Base-by-base conservation (phyloP, 2,113 vertebrate species). In the Pristiophorus japonicus region DNA sequence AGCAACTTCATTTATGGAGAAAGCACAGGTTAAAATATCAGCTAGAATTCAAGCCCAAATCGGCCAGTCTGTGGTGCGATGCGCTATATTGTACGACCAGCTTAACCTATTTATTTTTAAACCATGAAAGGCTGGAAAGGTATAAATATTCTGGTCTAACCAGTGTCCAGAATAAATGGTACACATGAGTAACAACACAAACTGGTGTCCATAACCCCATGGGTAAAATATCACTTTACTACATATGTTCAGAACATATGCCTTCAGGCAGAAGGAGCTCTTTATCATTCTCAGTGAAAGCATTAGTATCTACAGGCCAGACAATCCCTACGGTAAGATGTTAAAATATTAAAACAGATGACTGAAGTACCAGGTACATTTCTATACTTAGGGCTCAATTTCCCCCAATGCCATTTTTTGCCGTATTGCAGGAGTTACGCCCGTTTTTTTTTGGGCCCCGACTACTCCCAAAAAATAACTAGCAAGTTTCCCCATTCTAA, bases 221-320 rank as follows among this genome's bases (percentile, higher is more conserved):
- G 93, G 93, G 93, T 94, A 34, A 94, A 94, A 94, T 94, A 94
- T 94, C 42, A 51, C 51, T 94, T 94, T 67, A 27, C 42, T 30
- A 45, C 93, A 94, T 94, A 94, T 94, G 93, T 70, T 94, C 65
- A 47, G 42, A 94, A 94, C 93, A 94, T 94, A 67, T 73, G 93
- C 66, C 66, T 70, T 94, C 93, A 70, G 66, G 65, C 47, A 51
- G 63, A 94, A 94, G 42, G 66, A 90, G 7, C 38, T 24, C 27
- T 70, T 94, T 94, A 94, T 94, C 66, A 67, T 94, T 94, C 93
- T 45, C 93, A 70, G 14, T 73, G 27, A 67, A 45, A 51, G 42
- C 65, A 94, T 94, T 94, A 94, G 66, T 47, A 42, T 94, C 66
- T 70, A 70, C 24, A 51, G 20, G 42, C 65, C 65, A 94, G 93